These are phyloP conservation scores for Zootermopsis nevadensis DNA, from an alignment of 2,888 invertebrate species.

Conservation along the genomic window DNA sequence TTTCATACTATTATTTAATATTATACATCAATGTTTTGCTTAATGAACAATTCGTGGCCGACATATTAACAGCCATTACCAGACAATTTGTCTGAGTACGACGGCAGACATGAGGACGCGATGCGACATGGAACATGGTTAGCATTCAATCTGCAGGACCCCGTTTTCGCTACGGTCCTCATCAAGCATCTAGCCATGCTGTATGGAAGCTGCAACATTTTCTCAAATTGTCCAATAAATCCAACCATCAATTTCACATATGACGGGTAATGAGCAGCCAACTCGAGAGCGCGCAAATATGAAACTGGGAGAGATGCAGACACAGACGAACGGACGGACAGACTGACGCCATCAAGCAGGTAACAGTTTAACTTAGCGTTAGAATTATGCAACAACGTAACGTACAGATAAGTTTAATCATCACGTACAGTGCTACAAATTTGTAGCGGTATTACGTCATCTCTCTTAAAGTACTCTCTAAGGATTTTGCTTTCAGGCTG, in stretches of 20 bases:
- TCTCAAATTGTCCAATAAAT: conserved; percentile 23
- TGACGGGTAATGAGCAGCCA: background rate
- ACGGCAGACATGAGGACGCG: background rate
- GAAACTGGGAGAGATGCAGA: background rate
- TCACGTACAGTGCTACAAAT: too few relatives aligned
- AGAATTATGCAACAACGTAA: background rate
- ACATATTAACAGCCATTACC: background rate
- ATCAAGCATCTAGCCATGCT: too few relatives aligned
- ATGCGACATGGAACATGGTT: background rate
- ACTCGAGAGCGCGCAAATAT: background rate
- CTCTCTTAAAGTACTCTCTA: too few relatives aligned
- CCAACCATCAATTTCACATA: conserved; percentile 10
- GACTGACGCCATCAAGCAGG: background rate
- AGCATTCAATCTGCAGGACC: background rate
- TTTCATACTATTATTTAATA: too few relatives aligned
- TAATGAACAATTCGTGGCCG: background rate
- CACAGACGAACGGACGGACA: background rate
- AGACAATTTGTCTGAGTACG: conserved; percentile 9
- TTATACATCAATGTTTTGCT: background rate
- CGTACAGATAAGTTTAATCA: too few relatives aligned
- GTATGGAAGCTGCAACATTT: conserved; percentile 2
- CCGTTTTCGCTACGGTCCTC: background rate
- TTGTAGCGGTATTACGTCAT: too few relatives aligned
- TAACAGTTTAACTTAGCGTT: background rate
- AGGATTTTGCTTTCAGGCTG: too few relatives aligned